Conservation (phyloP, 2,797 vertebrate species). For the Strix occidentalis region DNA sequence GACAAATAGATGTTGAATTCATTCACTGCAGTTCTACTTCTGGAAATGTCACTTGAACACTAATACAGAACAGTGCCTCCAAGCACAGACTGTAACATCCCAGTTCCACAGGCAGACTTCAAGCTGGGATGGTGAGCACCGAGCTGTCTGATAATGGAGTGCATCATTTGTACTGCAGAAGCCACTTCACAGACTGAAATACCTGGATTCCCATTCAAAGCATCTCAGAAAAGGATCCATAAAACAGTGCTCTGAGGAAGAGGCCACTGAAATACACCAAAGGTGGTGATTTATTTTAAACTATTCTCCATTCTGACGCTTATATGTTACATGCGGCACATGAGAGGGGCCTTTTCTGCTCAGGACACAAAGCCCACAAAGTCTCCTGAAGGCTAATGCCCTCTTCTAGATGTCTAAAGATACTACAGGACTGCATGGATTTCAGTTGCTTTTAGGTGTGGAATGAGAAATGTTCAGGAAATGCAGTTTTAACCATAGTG, state of each 20-base stretch:
- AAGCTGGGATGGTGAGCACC: background rate
- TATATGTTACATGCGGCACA: background rate
- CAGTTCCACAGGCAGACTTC: background rate
- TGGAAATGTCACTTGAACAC: background rate
- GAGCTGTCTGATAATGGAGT: background rate
- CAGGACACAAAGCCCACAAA: background rate
- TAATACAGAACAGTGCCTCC: background rate
- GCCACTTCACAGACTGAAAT: background rate
- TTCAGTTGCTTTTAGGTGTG: background rate
- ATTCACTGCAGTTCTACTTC: background rate
- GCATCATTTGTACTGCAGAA: background rate
- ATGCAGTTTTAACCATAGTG: background rate
- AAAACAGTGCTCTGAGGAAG: background rate
- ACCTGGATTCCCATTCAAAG: background rate
- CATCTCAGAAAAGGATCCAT: background rate
- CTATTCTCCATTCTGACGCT: background rate
- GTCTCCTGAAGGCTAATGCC: background rate
- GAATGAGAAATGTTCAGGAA: background rate
- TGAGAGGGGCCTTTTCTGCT: background rate
- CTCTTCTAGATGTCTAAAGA: background rate
- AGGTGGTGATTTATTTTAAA: background rate
- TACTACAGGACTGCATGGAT: background rate
- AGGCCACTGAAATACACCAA: background rate
- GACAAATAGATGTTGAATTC: background rate
- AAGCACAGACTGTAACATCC: background rate